These are phyloP conservation scores for Nematopogon swammerdamellus DNA, from an alignment of 2,888 invertebrate genomes.

Conservation along the genomic window DNA sequence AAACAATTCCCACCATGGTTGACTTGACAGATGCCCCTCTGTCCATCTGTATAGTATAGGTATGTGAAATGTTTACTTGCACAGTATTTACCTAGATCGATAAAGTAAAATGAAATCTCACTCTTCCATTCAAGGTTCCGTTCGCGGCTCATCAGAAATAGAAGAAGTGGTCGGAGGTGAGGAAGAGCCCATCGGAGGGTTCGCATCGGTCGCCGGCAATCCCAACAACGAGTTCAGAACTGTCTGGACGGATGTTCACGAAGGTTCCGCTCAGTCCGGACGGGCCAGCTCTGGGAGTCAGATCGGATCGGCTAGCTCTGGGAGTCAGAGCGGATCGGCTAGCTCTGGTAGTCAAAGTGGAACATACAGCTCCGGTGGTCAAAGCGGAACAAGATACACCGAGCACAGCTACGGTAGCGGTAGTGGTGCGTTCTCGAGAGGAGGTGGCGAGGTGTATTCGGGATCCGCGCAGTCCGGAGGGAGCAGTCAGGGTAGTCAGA, in stretches of 20 bases:
- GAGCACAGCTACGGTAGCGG: slow-evolving; percentile 7
- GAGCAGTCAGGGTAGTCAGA: slow-evolving; percentile 1
- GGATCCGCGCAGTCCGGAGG: slow-evolving; percentile 2
- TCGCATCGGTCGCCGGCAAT: slow-evolving; percentile 33
- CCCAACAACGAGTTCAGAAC: slow-evolving; percentile 38
- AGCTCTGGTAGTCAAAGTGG: no score
- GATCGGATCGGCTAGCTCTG: no score
- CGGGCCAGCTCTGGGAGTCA: not conserved
- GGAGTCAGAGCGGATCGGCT: no score
- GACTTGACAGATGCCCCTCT: no score
- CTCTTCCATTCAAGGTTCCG: no score
- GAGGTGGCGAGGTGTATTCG: slow-evolving; percentile 2
- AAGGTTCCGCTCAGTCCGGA: not conserved
- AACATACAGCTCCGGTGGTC: slow-evolving; percentile 9
- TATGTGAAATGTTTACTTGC: no score
- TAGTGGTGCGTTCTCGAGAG: not conserved
- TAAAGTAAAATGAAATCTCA: no score
- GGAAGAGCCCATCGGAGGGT: slow-evolving; percentile 11
- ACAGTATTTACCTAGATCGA: no score
- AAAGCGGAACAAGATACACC: slow-evolving; percentile 22
- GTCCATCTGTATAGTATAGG: no score
- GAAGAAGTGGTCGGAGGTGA: slow-evolving; percentile 4
- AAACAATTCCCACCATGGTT: no score
- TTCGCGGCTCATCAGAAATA: not conserved
- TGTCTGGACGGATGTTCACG: not conserved